Evolutionary conservation across 2,888 invertebrate species (phyloP), one percentile per base, ranked within the genome.

Genomic region (Timema cristinae): DNA sequence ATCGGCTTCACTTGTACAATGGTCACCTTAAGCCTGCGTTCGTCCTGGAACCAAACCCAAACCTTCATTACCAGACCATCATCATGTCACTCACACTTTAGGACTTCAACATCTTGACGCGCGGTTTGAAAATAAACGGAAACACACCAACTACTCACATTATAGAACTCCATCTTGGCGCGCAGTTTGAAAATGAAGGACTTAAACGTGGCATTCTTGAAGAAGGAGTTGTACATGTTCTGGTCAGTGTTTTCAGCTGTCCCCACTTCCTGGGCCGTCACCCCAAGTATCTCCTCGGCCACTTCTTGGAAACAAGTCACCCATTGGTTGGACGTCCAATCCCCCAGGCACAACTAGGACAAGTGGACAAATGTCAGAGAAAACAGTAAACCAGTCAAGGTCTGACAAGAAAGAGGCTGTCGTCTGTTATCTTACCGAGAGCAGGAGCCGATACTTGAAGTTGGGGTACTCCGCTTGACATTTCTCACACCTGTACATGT

Each of bases 401-500:
- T 32, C 32, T 32, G 32, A 32, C 32, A 32, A 32, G 32, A 32
- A 32, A 32, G 32, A 32, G 4, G 2, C 1, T 32, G 32, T 32
- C 32, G 32, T 4, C 32, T 32, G 32, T 7, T 66, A 66, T 87
- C 90, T 89, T 82, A 95, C 95, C 79, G 86, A 87, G 48, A 94
- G 82, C 70, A 98, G 84, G 75, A 97, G 84, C 63, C 97, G 87
- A 83, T 94, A 95, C 79, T 94, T 94, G 82, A 90, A 98, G 77
- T 91, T 91, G 0, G 92, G 90, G 80, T 87, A 93, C 76, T 94
- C 94, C 71, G 89, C 85, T 79, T 91, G 89, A 81, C 99, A 99
- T 82, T 98, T 98, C 81, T 98, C 98, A 82, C 99, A 99, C 70
- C 95, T 86, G 83, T 89, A 98, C 80, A 90, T 86, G 0, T 94